phyloP scores from a whole-genome alignment of 2,888 invertebrate genomes.

The Plutella xylostella region DNA sequence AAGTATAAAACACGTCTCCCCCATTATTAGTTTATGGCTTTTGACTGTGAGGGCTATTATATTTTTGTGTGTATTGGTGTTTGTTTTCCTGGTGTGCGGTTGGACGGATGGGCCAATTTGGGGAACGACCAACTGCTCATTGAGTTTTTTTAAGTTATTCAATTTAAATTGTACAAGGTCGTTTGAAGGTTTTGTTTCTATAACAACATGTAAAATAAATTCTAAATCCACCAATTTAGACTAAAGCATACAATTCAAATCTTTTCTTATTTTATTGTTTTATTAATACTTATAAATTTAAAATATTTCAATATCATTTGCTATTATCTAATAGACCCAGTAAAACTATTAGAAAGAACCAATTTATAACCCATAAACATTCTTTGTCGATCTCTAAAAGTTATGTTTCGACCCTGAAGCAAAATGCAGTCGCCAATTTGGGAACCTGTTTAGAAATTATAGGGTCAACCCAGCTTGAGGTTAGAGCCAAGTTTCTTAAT shows the following conservation, averaged over 20 bases:
- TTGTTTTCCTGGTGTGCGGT: conserved; percentile 63
- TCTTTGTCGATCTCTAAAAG: conserved; percentile 19
- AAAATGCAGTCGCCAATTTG: conserved; percentile 59
- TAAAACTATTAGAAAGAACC: no score
- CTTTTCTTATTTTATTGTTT: no score
- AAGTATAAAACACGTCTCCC: conserved; percentile 66
- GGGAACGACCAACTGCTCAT: conserved; percentile 49
- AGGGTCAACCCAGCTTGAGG: conserved; percentile 47
- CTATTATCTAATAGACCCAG: no score
- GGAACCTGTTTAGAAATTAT: conserved; percentile 69
- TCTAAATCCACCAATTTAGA: no score
- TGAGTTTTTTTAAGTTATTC: conserved; percentile 32
- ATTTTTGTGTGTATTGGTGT: conserved; percentile 57
- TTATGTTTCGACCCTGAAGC: conserved; percentile 49
- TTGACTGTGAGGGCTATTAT: conserved; percentile 63
- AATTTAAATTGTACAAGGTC: conserved; percentile 33
- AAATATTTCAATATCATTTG: no score
- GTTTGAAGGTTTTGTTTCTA: conserved; percentile 6
- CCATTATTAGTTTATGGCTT: conserved; percentile 68
- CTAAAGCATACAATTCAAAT: no score
- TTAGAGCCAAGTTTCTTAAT: conserved; percentile 30
- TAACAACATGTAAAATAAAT: no score
- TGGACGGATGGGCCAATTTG: conserved; percentile 49
- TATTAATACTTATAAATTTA: no score
- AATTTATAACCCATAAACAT: no score